Conservation (phyloP, 2,113 vertebrate species). For the Vombatus ursinus region DNA sequence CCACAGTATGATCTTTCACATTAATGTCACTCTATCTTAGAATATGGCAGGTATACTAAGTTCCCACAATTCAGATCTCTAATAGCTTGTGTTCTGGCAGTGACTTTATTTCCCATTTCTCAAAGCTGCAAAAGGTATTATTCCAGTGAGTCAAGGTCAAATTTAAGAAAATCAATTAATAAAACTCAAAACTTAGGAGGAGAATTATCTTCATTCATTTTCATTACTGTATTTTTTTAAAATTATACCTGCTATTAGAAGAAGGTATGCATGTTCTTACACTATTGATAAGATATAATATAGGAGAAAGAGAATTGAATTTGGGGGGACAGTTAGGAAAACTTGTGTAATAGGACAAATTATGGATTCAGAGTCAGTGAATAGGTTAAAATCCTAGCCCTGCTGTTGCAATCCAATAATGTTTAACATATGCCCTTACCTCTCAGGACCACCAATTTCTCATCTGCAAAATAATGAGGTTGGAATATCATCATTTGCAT, state of each 20-base stretch:
- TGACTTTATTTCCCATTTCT: not conserved
- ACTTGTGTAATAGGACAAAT: too few species aligned
- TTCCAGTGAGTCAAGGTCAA: too few species aligned
- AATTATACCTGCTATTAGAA: not conserved
- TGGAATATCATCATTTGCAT: not conserved
- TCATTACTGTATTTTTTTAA: not conserved
- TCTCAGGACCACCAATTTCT: not conserved
- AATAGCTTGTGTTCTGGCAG: not conserved
- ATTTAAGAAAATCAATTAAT: too few species aligned
- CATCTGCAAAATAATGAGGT: not conserved
- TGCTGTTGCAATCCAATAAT: too few species aligned
- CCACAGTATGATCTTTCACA: not conserved
- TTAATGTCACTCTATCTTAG: not conserved
- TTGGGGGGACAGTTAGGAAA: too few species aligned
- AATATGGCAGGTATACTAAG: not conserved
- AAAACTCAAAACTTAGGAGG: too few species aligned
- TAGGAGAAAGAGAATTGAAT: too few species aligned
- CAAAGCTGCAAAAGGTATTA: not conserved
- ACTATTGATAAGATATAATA: too few species aligned
- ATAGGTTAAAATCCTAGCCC: too few species aligned
- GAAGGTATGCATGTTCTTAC: too few species aligned
- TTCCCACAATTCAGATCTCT: not conserved
- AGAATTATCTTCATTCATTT: not conserved
- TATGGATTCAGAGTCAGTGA: too few species aligned
- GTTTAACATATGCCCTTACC: too few species aligned